phyloP scores from a whole-genome alignment of 1,140 invertebrate species.

The Drosophila suzukii region DNA sequence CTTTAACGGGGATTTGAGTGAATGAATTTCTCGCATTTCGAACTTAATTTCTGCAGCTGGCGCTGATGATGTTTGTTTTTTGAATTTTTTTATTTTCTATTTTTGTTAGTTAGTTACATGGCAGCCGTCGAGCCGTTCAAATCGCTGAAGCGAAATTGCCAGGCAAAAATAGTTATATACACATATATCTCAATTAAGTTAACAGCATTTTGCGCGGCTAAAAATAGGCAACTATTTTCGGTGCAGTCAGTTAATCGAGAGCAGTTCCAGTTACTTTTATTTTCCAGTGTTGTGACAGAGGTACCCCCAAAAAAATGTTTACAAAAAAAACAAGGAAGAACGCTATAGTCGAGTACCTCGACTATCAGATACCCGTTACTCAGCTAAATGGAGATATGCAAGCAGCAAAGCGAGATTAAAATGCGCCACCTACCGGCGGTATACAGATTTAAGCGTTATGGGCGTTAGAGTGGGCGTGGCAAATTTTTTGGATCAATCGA shows the following conservation, averaged over 20 bases:
- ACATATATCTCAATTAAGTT: slow-evolving; percentile 6
- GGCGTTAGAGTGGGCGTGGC: too few relatives aligned
- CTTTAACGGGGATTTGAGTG: slow-evolving; percentile 54
- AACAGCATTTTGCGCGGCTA: slow-evolving; percentile 16
- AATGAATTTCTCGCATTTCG: slow-evolving; percentile 33
- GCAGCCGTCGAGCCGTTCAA: slow-evolving; percentile 67
- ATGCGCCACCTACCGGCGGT: too few relatives aligned
- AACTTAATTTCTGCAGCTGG: slow-evolving; percentile 28
- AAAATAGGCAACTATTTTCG: slow-evolving; percentile 51
- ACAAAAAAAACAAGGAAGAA: too few relatives aligned
- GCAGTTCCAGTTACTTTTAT: slow-evolving; percentile 10
- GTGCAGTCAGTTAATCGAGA: slow-evolving; percentile 46
- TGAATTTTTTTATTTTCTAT: slow-evolving; percentile 14
- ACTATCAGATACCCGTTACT: too few relatives aligned
- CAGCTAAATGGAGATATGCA: too few relatives aligned
- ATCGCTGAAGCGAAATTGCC: slow-evolving; percentile 45
- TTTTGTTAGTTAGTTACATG: slow-evolving; percentile 59
- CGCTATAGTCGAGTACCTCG: too few relatives aligned
- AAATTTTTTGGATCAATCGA: too few relatives aligned
- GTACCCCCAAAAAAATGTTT: slow-evolving; percentile 1
- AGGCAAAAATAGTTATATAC: slow-evolving; percentile 6
- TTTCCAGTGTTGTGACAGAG: slow-evolving; percentile 20
- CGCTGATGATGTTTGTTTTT: slow-evolving; percentile 34
- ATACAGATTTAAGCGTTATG: too few relatives aligned
- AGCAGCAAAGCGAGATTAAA: too few relatives aligned